Evolutionary conservation across 2,113 vertebrate genomes (phyloP).

Genomic region (Aphyosemion australe): DNA sequence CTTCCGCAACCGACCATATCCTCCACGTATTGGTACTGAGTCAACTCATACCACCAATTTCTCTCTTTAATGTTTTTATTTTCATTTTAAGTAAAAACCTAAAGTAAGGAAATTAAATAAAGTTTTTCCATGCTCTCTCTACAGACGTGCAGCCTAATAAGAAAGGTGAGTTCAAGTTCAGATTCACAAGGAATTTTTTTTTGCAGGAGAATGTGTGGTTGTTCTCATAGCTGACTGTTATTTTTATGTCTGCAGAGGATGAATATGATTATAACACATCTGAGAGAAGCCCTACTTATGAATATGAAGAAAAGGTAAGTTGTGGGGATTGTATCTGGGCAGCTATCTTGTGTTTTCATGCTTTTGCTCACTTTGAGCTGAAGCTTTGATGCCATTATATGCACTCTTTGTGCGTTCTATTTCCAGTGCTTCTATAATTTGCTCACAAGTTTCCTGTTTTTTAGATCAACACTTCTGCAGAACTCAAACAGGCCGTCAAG

Average conservation of each 20-base stretch:
- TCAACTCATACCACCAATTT: neutral
- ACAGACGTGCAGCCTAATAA: conserved; percentile 79
- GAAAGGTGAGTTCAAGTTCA: conserved; percentile 75
- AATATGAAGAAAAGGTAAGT: conserved; percentile 83
- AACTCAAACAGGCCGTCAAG: conserved; percentile 85
- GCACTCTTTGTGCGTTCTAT: neutral
- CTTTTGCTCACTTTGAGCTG: neutral
- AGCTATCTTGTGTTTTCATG: neutral
- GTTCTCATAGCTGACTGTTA: neutral
- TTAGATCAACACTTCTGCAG: conserved; percentile 83
- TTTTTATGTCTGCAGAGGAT: conserved; percentile 62
- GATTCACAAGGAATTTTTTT: neutral
- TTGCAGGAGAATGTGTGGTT: neutral
- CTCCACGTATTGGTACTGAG: conserved; percentile 72
- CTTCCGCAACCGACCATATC: conserved; percentile 81
- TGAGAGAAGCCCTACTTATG: conserved; percentile 79
- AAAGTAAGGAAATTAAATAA: neutral
- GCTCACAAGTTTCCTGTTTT: neutral
- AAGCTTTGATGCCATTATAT: neutral
- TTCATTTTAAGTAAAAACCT: neutral
- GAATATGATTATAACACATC: conserved; percentile 84
- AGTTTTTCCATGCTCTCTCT: conserved; percentile 16
- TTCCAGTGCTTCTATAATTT: conserved; percentile 1
- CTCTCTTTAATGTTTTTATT: neutral
- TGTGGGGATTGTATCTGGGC: too few relatives aligned